A percentile compares a stretch with the other conserved stretches of the same genome.
phyloP scores from a whole-genome alignment of 2,888 invertebrate genomes.

The Plagodis pulveraria region DNA sequence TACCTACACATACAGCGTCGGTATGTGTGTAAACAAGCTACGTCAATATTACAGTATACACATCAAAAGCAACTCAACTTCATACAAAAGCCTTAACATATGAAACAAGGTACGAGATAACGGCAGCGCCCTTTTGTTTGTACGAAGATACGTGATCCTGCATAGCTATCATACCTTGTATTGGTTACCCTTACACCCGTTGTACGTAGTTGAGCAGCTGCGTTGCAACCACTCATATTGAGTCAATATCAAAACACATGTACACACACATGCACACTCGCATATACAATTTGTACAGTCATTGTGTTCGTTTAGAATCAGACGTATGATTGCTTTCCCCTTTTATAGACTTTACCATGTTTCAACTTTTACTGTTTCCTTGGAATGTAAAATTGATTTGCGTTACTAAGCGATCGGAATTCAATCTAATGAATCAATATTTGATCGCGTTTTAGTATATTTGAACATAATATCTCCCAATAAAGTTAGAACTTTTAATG shows the following conservation, averaged over 20 bases:
- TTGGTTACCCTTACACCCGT: neutral
- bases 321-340: slow-evolving; percentile 65
- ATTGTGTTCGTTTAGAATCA: slow-evolving; percentile 67
- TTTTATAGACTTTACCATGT: slow-evolving; percentile 53
- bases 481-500: slow-evolving; percentile 22
- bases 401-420: slow-evolving; percentile 7
- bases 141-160: neutral
- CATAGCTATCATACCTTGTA: slow-evolving; percentile 2
- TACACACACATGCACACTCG: slow-evolving; percentile 45
- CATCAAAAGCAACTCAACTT: slow-evolving; percentile 16
- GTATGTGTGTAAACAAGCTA: slow-evolving; percentile 63
- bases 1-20: slow-evolving; percentile 45
- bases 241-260: slow-evolving; percentile 26
- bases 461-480: slow-evolving; percentile 5
- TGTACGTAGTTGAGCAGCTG: slow-evolving; percentile 19
- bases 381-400: slow-evolving; percentile 30
- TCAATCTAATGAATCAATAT: slow-evolving; percentile 13
- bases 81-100: slow-evolving; percentile 2
- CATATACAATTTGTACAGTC: slow-evolving; percentile 56
- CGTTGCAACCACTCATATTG: slow-evolving; percentile 6
- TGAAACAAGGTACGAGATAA: neutral
- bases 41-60: slow-evolving; percentile 58
- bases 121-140: neutral
- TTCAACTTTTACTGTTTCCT: slow-evolving; percentile 38
- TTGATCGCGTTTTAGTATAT: slow-evolving; percentile 3